Evolutionary conservation across 2,797 vertebrate species (phyloP).

Genomic region (Brachymystax lenok): DNA sequence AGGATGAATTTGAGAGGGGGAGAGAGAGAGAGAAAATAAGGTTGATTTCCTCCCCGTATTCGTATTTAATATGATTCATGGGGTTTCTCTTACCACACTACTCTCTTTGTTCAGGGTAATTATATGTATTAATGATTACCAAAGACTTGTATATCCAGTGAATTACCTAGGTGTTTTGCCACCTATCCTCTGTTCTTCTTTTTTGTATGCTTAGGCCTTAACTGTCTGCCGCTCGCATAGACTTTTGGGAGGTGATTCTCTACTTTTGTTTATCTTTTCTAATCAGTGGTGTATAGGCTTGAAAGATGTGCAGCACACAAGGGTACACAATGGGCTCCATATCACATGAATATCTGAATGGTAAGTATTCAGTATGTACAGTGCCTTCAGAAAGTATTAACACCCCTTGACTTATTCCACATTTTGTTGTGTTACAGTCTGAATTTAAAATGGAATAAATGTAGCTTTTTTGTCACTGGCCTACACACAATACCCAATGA

Average conservation of each 20-base stretch:
- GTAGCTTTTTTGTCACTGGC: no score
- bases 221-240: conserved; percentile 54
- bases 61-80: conserved; percentile 68
- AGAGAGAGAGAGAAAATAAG: conserved; percentile 24
- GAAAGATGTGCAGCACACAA: not conserved
- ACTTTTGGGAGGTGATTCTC: conserved; percentile 40
- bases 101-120: conserved; percentile 71
- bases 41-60: conserved; percentile 25
- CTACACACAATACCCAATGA: no score
- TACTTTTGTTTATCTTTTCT: conserved; percentile 35
- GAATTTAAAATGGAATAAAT: no score
- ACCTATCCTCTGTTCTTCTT: conserved; percentile 56
- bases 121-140: conserved; percentile 70
- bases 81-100: conserved; percentile 52
- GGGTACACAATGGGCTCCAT: not conserved
- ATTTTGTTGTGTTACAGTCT: no score
- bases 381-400: no score
- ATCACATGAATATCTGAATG: not conserved
- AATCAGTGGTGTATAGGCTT: conserved; percentile 21
- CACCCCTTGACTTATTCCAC: no score
- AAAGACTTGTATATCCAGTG: conserved; percentile 37
- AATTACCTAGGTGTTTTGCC: conserved; percentile 63
- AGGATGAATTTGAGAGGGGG: conserved; percentile 7
- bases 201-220: conserved; percentile 57
- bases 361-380: not conserved